phyloP scores from a whole-genome alignment of 2,113 vertebrate genomes.

The Balaeniceps rex region DNA sequence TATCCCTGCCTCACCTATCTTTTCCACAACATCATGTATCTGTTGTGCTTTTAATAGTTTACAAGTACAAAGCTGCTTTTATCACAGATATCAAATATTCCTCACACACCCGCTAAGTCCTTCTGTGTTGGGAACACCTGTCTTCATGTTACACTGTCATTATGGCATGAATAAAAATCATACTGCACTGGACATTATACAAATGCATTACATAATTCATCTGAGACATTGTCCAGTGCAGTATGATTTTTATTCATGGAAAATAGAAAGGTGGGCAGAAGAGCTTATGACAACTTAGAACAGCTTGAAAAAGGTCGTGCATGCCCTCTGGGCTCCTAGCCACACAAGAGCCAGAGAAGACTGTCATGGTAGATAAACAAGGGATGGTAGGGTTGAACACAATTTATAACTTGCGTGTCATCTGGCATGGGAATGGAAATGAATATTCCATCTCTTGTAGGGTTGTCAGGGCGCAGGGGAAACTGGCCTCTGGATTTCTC shows the following conservation, averaged over 20 bases:
- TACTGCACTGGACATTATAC: background rate
- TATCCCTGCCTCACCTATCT: background rate
- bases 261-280: slow-evolving; percentile 36
- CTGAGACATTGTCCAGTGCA: background rate
- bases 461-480: background rate
- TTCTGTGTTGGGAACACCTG: background rate
- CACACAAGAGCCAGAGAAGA: slow-evolving; percentile 18
- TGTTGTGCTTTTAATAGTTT: background rate
- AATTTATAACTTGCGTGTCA: slow-evolving; percentile 58
- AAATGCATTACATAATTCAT: background rate
- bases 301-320: slow-evolving; percentile 68
- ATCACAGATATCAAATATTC: background rate
- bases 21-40: background rate
- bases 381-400: slow-evolving; percentile 9
- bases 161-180: background rate
- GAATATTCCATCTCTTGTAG: background rate
- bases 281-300: slow-evolving; percentile 52
- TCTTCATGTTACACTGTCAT: background rate
- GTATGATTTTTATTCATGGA: too few species aligned
- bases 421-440: slow-evolving; percentile 12
- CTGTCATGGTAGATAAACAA: slow-evolving; percentile 72
- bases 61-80: background rate
- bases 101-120: background rate
- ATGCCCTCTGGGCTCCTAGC: slow-evolving; percentile 47
- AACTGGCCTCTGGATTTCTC: background rate